Evolutionary conservation across 2,797 vertebrate genomes (phyloP).

Genomic region (Echiichthys vipera): DNA sequence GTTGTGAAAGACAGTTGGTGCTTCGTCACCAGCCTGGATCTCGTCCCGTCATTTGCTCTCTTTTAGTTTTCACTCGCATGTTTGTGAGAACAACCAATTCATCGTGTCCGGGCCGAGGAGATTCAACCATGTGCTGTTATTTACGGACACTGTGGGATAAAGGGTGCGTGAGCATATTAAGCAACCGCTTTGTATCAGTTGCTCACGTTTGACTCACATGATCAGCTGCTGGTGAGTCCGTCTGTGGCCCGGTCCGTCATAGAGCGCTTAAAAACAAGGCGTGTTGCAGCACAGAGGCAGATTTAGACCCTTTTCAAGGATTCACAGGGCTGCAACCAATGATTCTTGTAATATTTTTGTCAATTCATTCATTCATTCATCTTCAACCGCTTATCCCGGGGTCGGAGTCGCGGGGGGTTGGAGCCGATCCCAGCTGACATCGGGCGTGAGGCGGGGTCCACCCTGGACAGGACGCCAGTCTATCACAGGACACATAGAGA

Average conservation of each 20-base stretch:
- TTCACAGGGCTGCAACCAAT: not conserved
- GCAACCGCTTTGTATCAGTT: not conserved
- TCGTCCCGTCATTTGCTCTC: slow-evolving; percentile 32
- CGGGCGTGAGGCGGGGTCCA: no score
- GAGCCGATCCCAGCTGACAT: no score
- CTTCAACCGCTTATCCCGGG: no score
- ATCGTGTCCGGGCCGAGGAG: not conserved
- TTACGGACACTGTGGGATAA: not conserved
- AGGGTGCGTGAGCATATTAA: not conserved
- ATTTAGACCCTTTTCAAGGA: not conserved
- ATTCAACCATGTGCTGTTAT: not conserved
- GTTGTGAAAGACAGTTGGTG: slow-evolving; percentile 53
- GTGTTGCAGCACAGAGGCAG: not conserved
- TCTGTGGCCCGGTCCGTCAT: not conserved
- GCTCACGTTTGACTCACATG: slow-evolving; percentile 26
- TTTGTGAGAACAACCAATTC: slow-evolving; percentile 16
- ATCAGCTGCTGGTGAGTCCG: slow-evolving; percentile 14
- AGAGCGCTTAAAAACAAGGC: no score
- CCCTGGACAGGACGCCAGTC: no score
- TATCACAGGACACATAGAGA: no score
- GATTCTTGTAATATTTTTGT: not conserved
- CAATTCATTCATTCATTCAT: not conserved
- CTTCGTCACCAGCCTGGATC: slow-evolving; percentile 33
- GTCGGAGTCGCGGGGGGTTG: no score
- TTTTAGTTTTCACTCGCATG: slow-evolving; percentile 40